Percentiles rank a stretch among this genome's conserved stretches.
Conservation (phyloP, 37 sponge, comb jelly and placozoan species). For the Haliclona indistincta region DNA sequence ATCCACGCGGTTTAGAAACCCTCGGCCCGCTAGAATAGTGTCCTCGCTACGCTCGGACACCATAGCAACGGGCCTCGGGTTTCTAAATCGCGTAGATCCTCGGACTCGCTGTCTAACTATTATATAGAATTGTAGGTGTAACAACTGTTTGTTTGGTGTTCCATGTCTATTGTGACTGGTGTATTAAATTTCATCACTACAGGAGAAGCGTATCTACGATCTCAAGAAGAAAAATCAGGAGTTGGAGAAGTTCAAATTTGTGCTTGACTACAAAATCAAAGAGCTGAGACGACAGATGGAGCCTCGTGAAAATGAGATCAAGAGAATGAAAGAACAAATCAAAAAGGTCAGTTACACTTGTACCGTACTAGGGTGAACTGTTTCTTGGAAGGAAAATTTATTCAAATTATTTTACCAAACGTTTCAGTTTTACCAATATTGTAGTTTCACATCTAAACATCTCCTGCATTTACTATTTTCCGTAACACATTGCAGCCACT, state of each 20-base stretch:
- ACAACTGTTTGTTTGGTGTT: too few species aligned
- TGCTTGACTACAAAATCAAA: slow-evolving; percentile 99
- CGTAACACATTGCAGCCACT: too few species aligned
- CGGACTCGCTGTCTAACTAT: too few species aligned
- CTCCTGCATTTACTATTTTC: too few species aligned
- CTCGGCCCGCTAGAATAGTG: too few species aligned
- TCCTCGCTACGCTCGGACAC: too few species aligned
- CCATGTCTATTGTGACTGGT: too few species aligned
- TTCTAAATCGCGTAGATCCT: too few species aligned
- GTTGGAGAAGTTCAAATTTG: slow-evolving; percentile 99
- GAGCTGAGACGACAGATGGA: slow-evolving; percentile 96
- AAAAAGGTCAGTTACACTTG: slow-evolving; percentile 51
- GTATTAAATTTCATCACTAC: background rate
- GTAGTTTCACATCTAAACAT: background rate
- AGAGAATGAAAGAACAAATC: slow-evolving; percentile 95
- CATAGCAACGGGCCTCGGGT: too few species aligned
- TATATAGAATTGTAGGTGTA: too few species aligned
- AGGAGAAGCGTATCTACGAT: slow-evolving; percentile 98
- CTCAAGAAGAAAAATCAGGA: slow-evolving; percentile 99
- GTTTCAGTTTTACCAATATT: background rate
- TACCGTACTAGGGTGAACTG: background rate
- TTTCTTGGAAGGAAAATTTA: background rate
- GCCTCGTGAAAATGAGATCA: slow-evolving; percentile 94
- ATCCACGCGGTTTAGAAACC: too few species aligned
- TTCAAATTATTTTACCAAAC: background rate